These are phyloP conservation scores for Pelagia noctiluca DNA, from an alignment of 30 jellyfish, hydroid and myxozoan species.

Conservation along the genomic window DNA sequence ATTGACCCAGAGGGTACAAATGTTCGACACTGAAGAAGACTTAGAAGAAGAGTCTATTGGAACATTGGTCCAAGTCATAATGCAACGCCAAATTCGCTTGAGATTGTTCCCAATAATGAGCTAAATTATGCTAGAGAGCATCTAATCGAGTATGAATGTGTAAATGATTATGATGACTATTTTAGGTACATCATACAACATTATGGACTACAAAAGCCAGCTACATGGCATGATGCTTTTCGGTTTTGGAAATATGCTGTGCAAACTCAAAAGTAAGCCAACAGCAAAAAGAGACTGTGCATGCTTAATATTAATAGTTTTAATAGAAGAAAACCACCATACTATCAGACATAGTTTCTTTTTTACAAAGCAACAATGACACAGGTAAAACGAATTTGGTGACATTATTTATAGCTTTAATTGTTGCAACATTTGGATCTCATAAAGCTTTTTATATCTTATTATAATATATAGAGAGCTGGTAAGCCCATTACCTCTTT, in stretches of 20 bases:
- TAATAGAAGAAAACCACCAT: neutral
- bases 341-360: neutral
- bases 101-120: neutral
- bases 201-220: neutral
- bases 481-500: neutral
- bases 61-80: conserved; percentile 1
- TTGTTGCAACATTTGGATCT: neutral
- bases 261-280: neutral
- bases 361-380: neutral
- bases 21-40: neutral
- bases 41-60: neutral
- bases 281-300: neutral
- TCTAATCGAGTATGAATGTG: neutral
- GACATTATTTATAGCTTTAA: neutral
- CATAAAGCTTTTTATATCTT: neutral
- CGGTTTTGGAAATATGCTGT: neutral
- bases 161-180: neutral
- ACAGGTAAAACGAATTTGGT: neutral
- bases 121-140: neutral
- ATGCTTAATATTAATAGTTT: neutral
- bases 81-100: neutral
- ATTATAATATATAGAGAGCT: neutral
- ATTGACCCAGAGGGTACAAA: conserved; percentile 48
- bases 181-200: neutral
- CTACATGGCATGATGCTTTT: neutral